Evolutionary conservation across 2,113 vertebrate species (phyloP), one percentile per base, ranked within the genome.

Genomic region (Mus spicilegus): DNA sequence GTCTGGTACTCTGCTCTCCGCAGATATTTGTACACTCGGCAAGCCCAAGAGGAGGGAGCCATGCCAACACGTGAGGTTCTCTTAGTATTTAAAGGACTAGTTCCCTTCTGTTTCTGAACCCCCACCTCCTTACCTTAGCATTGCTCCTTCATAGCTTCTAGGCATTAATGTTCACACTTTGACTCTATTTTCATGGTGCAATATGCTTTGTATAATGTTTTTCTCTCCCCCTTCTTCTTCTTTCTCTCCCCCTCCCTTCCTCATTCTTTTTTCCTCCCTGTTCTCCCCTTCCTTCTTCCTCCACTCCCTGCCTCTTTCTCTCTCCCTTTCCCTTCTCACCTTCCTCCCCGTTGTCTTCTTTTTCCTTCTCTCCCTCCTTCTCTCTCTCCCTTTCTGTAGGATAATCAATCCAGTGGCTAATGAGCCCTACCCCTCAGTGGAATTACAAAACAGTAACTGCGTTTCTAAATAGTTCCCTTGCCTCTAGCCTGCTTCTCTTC

Each of bases 371-470:
- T 58, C 20, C 9, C 77, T 54, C 30, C 49, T 14, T 78, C 14
- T 80, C 26, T 30, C 49, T 54, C 28, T 56, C 30, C 24, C 65
- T 92, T 89, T 75, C 89, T 72, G 91, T 17, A 80, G 65, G 90
- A n/a, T 94, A 96, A 95, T 95, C 87, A 94, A 92, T 95, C 84
- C 94, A 46, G 86, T 96, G 90, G 89, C 96, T 97, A 98, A 97
- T 97, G 78, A 97, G 93, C 75, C 86, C 73, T 97, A 94, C 95
- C 95, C 97, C 92, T 96, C 89, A 87, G 87, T 84, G 94, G 96
- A 97, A 97, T 97, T 97, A 95, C 97, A 97, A 96, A 96, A 95
- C 97, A 94, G 95, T 98, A 97, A 97, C 95, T 95, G 96, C 91
- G 89, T 95, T 97, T 97, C 93, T 96, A 97, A 98, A 97, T 91